A percentile compares a stretch with the other conserved stretches of the same genome.
Conservation (phyloP, 2,113 vertebrate species). For the Enhydra lutris region DNA sequence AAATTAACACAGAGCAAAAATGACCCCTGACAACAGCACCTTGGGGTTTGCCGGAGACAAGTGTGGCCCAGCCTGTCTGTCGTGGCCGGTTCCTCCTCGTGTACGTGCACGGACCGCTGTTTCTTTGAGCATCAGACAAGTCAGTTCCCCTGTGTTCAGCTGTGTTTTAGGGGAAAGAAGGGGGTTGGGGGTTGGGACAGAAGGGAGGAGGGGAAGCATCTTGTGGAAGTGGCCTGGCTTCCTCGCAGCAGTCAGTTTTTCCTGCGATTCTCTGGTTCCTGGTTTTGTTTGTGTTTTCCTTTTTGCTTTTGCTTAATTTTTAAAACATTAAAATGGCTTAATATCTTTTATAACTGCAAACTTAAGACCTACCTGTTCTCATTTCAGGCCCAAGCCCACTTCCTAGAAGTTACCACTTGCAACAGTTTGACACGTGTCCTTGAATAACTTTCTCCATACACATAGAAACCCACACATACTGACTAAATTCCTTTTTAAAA, state of each 20-base stretch:
- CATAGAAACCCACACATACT: neutral
- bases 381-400: neutral
- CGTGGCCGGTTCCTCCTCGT: neutral
- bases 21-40: neutral
- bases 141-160: neutral
- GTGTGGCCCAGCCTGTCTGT: neutral
- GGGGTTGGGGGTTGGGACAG: neutral
- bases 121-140: neutral
- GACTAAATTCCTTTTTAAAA: neutral
- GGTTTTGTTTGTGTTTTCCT: neutral
- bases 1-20: neutral
- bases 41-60: neutral
- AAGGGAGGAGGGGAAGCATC: neutral
- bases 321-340: neutral
- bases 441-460: neutral
- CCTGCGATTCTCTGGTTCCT: neutral
- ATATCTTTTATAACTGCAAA: neutral
- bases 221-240: neutral
- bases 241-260: neutral
- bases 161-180: neutral
- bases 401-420: neutral
- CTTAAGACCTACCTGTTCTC: neutral
- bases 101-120: neutral
- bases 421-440: neutral
- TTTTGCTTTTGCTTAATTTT: neutral